Conservation (phyloP, 2,888 invertebrate species). For the Mongoloraphidia duomilia region DNA sequence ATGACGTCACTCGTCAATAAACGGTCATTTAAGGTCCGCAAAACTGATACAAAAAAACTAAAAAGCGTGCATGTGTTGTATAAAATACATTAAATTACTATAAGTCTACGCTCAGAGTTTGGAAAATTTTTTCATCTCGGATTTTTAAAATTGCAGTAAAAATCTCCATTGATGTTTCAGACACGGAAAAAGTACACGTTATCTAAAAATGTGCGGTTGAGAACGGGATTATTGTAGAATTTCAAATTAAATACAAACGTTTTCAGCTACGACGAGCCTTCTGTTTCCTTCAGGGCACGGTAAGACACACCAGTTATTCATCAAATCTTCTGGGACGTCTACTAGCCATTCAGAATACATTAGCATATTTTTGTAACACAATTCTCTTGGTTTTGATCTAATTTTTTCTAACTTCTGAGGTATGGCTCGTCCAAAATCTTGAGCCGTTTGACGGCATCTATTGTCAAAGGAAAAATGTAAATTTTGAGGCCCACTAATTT, state of each 20-base stretch:
- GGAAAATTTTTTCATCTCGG: no score
- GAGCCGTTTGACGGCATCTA: conserved; percentile 34
- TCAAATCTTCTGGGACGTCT: conserved; percentile 65
- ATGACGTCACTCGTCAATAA: no score
- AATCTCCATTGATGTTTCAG: not conserved
- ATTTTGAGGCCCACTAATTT: no score
- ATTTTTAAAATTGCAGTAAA: no score
- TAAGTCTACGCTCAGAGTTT: no score
- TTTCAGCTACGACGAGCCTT: conserved; percentile 62
- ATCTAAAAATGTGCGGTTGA: not conserved
- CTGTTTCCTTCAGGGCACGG: conserved; percentile 77
- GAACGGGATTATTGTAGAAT: no score
- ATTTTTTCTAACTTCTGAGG: conserved; percentile 10
- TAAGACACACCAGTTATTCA: conserved; percentile 54
- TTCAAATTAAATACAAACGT: conserved; percentile 28
- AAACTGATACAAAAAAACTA: no score
- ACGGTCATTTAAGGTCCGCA: no score
- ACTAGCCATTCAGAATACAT: conserved; percentile 92
- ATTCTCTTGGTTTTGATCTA: conserved; percentile 4
- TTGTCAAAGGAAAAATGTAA: conserved; percentile 19
- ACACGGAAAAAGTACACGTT: not conserved
- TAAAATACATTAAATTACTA: no score
- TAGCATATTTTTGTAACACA: conserved; percentile 36
- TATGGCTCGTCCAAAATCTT: conserved; percentile 25
- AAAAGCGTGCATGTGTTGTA: no score